Base-by-base conservation (phyloP, 2,113 vertebrate genomes). In the Percina caprodes region DNA sequence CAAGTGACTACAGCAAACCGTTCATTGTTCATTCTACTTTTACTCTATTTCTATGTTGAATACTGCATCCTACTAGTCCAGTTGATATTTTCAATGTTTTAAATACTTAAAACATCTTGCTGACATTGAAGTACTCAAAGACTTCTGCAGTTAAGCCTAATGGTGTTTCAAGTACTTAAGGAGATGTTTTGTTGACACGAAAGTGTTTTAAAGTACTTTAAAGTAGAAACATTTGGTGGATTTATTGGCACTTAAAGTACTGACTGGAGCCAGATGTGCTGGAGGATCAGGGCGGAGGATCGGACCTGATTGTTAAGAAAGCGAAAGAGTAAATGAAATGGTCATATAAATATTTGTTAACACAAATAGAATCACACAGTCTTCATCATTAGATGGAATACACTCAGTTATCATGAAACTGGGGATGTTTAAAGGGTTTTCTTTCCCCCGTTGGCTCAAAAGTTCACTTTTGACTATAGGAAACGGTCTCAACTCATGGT, bases 161-260 rank as follows among this genome's bases (percentile, higher is more conserved):
- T 66, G 54, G 59, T 48, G 62, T 56, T 72, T 77, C 16, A 77
- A 79, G 69, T 30, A 49, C 76, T 80, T 15, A 23, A 65, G n/a
- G 23, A 75, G 49, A 49, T 49, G 60, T 79, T 77, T 60, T 18
- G 71, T 59, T 68, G 65, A 82, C 35, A 45, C 46, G 39, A 60
- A 75, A 62, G 75, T 77, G 79, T 85, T 84, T 84, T 76, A 76
- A 89, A 83, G 77, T 77, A 30, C 82, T 80, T 62, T 15, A 45
- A 54, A n/a, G n/a, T n/a, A n/a, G 45, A 60, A 62, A 66, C 67
- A n/a, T 83, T 58, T 69, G 30, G n/a, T 48, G 52, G 83, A 67
- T 76, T 67, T 86, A 68, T 56, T 16, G 69, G 74, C 75, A 71
- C 75, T 86, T 77, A 56, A 30, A 66, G 19, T 6, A 0, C 26